Evolutionary conservation across 2,113 vertebrate genomes (phyloP).

Genomic region (Notothenia rossii): DNA sequence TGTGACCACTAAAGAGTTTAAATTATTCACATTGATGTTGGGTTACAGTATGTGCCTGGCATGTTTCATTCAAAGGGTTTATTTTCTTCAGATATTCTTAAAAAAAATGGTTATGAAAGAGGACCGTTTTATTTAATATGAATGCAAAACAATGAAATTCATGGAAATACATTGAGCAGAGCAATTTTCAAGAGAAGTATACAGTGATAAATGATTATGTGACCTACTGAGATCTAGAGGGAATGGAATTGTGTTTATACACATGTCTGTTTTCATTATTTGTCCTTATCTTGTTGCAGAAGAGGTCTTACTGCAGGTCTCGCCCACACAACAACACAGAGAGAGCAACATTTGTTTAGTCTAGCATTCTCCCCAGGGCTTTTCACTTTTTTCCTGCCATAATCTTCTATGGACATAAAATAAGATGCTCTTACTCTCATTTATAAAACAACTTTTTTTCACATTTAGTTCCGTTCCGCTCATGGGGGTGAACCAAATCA

Average conservation of each 20-base stretch:
- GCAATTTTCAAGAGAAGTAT: not conserved
- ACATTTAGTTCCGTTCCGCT: not conserved
- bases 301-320: not conserved
- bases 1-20: not conserved
- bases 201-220: not conserved
- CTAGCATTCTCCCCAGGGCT: not conserved
- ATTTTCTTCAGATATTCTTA: not conserved
- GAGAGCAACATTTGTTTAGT: not conserved
- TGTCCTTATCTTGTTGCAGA: not conserved
- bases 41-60: not conserved
- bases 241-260: not conserved
- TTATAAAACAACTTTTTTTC: slow-evolving; percentile 13
- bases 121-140: not conserved
- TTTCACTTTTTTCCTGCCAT: not conserved
- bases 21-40: not conserved
- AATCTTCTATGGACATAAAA: slow-evolving; percentile 1
- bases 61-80: not conserved
- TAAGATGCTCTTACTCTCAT: not conserved
- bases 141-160: too few relatives aligned
- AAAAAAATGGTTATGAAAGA: not conserved
- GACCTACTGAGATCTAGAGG: not conserved
- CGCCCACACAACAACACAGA: not conserved
- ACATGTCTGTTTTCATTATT: not conserved
- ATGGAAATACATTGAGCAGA: not conserved
- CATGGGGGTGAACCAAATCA: slow-evolving; percentile 16